Conservation (phyloP, 2,888 invertebrate genomes). For the Synanthedon andrenaeformis region DNA sequence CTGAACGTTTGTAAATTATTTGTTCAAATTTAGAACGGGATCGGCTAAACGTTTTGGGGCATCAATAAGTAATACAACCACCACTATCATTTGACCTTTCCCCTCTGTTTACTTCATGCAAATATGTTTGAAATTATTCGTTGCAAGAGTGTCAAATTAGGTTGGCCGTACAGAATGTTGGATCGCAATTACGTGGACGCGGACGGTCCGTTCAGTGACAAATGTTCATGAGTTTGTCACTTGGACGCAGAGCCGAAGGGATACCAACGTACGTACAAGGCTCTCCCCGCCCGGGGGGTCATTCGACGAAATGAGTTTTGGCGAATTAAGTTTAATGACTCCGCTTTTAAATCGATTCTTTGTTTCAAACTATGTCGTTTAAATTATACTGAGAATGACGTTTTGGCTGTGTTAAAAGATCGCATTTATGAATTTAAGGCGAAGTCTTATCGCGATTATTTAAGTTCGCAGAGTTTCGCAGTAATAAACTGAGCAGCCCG, state of each 20-base stretch:
- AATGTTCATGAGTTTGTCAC: constrained; percentile 71
- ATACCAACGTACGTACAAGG: constrained; percentile 21
- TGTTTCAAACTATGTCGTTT: neutral
- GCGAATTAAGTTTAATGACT: constrained; percentile 45
- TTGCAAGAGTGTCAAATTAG: constrained; percentile 19
- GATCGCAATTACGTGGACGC: constrained; percentile 57
- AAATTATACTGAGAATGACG: neutral
- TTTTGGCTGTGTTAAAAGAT: too few relatives aligned
- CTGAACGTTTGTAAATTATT: constrained; percentile 68
- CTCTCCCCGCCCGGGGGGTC: constrained; percentile 36
- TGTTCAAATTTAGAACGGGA: constrained; percentile 67
- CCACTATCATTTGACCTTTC: constrained; percentile 26
- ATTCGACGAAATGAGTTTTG: constrained; percentile 26
- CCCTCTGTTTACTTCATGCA: constrained; percentile 2
- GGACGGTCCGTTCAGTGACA: constrained; percentile 60
- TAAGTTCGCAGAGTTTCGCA: too few relatives aligned
- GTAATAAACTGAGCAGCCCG: too few relatives aligned
- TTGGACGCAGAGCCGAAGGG: constrained; percentile 31
- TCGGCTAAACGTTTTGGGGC: constrained; percentile 66
- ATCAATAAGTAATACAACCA: constrained; percentile 59
- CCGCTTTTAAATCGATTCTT: constrained; percentile 27
- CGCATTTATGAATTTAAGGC: too few relatives aligned
- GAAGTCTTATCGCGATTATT: too few relatives aligned
- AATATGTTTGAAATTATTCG: constrained; percentile 2
- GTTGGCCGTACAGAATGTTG: constrained; percentile 39